phyloP scores from a whole-genome alignment of 2,113 vertebrate genomes.

The Bungarus multicinctus region DNA sequence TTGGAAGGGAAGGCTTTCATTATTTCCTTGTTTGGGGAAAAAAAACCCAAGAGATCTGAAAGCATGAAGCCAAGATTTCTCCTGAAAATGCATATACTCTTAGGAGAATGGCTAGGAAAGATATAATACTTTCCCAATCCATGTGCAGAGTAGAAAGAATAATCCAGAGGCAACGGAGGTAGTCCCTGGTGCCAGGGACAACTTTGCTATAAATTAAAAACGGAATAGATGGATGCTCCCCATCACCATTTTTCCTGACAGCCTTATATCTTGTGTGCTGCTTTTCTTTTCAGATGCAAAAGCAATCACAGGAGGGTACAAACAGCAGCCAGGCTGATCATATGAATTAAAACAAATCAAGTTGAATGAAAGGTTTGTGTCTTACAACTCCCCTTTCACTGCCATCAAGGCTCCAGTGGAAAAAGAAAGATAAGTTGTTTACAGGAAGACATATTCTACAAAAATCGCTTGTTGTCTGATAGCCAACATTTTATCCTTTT shows the following conservation, averaged over 20 bases:
- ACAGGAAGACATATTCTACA: not conserved
- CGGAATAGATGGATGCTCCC: not conserved
- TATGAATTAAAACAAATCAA: slow-evolving; percentile 34
- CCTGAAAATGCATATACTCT: not conserved
- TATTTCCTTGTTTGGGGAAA: not conserved
- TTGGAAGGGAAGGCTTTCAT: not conserved
- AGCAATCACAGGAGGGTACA: slow-evolving; percentile 15
- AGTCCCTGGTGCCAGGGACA: not conserved
- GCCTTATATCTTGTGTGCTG: slow-evolving; percentile 2
- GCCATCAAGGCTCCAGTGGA: not conserved
- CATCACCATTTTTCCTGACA: not conserved
- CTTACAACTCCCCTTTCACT: slow-evolving; percentile 7
- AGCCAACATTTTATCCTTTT: not conserved
- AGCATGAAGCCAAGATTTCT: not conserved
- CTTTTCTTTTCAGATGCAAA: slow-evolving; percentile 23
- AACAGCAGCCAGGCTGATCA: slow-evolving; percentile 17
- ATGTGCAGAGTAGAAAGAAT: not conserved
- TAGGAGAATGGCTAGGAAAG: not conserved
- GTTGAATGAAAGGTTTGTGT: slow-evolving; percentile 8
- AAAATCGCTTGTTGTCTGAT: not conserved
- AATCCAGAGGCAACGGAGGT: not conserved
- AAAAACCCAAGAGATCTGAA: not conserved
- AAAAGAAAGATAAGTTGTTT: slow-evolving; percentile 2
- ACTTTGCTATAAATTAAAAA: not conserved
- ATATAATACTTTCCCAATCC: not conserved